phyloP scores from a whole-genome alignment of 2,888 invertebrate species.

The Ferrisia virgata region DNA sequence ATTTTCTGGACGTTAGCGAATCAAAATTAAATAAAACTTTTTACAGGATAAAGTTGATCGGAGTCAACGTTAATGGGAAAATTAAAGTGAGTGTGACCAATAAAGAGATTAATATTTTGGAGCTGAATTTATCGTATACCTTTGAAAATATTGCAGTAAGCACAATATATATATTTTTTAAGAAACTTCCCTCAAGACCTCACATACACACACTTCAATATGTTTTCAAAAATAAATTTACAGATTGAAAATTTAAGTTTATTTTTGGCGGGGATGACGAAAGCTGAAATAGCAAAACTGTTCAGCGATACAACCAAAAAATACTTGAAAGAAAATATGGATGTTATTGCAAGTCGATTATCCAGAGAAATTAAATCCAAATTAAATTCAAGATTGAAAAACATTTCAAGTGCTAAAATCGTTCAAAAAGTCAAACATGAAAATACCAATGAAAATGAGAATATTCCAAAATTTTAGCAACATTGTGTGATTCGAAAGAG shows the following conservation, averaged over 20 bases:
- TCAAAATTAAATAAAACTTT: too few relatives aligned
- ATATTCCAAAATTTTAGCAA: not conserved
- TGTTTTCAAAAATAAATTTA: not conserved
- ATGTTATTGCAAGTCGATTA: not conserved
- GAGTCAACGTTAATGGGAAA: not conserved
- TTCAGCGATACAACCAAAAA: constrained; percentile 16
- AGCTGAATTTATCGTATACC: not conserved
- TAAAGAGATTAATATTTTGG: not conserved
- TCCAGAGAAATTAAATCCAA: constrained; percentile 30
- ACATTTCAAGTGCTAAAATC: not conserved
- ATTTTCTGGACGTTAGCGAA: too few relatives aligned
- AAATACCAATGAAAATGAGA: not conserved
- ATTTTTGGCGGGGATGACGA: not conserved
- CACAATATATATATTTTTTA: not conserved
- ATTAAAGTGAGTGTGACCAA: constrained; percentile 11
- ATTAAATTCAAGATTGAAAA: constrained; percentile 5
- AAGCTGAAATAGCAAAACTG: not conserved
- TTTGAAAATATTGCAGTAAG: constrained; percentile 9
- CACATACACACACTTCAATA: not conserved
- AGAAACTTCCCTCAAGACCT: not conserved
- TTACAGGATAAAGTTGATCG: constrained; percentile 21
- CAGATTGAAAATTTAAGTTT: constrained; percentile 19
- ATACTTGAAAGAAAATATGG: constrained; percentile 22
- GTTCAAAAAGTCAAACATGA: not conserved
- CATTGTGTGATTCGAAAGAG: too few relatives aligned